A percentile compares a stretch with the other conserved stretches of the same genome.
Conservation (phyloP, 2,113 vertebrate genomes). For the Columbina picui region DNA sequence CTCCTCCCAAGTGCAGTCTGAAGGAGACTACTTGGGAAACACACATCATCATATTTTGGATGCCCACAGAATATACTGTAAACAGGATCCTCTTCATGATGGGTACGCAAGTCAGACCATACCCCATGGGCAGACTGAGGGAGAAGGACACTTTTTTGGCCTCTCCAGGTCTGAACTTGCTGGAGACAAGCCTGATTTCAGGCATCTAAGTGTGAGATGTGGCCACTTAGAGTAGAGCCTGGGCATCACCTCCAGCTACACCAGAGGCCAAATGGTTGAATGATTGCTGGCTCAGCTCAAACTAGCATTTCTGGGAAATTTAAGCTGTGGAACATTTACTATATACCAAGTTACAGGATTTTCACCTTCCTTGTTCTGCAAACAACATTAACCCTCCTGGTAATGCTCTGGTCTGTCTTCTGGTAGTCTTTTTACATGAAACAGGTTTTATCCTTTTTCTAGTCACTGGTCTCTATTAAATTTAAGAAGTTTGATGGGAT, state of each 20-base stretch:
- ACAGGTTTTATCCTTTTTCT: background rate
- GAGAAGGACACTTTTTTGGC: background rate
- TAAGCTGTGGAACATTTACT: background rate
- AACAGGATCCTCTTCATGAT: background rate
- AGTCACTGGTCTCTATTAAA: background rate
- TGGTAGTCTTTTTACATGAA: background rate
- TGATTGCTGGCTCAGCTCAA: background rate
- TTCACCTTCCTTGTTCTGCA: background rate
- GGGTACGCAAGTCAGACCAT: background rate
- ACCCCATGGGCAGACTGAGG: fast-evolving
- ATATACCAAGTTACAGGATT: background rate
- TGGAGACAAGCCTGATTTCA: background rate
- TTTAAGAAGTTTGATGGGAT: background rate
- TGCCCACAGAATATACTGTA: background rate
- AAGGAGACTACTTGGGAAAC: background rate
- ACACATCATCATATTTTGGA: background rate
- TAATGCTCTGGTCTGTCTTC: background rate
- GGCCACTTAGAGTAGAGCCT: background rate
- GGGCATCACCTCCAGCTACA: background rate
- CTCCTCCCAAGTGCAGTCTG: background rate
- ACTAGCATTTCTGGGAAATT: background rate
- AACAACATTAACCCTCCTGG: background rate
- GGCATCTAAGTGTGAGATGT: background rate
- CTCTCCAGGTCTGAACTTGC: background rate
- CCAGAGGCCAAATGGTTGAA: background rate